These are phyloP conservation scores for Nymphalis c-album DNA, from an alignment of 2,888 invertebrate genomes.

Conservation along the genomic window DNA sequence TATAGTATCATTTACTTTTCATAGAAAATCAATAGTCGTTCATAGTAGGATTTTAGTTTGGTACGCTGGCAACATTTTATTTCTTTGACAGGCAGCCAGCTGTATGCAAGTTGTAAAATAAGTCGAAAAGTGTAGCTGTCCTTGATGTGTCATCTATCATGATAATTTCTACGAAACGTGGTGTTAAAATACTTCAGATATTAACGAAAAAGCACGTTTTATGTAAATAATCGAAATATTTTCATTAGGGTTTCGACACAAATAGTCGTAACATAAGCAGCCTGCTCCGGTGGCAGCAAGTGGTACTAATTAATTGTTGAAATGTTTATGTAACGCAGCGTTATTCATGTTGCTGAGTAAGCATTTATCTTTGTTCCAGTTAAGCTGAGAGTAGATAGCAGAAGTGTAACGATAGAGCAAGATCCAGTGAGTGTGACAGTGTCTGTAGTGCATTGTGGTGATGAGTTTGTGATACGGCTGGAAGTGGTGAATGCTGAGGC, in stretches of 20 bases:
- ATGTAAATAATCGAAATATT: conserved; percentile 5
- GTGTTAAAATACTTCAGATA: conserved; percentile 42
- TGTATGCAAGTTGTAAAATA: conserved; percentile 76
- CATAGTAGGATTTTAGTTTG: conserved; percentile 30
- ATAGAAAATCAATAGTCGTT: conserved; percentile 36
- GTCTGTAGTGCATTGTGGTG: conserved; percentile 47
- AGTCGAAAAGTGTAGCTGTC: conserved; percentile 65
- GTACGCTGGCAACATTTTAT: conserved; percentile 61
- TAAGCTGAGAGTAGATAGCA: conserved; percentile 53
- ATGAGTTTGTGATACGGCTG: conserved; percentile 49
- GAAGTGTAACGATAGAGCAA: conserved; percentile 45
- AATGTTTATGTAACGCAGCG: conserved; percentile 79
- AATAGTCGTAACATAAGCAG: conserved; percentile 27
- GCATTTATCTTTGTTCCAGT: conserved; percentile 75
- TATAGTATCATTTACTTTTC: no score
- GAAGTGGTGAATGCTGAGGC: conserved; percentile 66
- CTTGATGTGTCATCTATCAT: conserved; percentile 79
- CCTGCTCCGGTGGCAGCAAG: conserved; percentile 59
- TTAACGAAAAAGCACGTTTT: conserved; percentile 16
- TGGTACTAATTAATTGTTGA: conserved; percentile 59
- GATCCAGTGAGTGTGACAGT: conserved; percentile 50
- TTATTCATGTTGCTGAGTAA: conserved; percentile 68
- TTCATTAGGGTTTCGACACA: conserved; percentile 6
- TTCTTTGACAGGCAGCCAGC: conserved; percentile 73
- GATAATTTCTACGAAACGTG: conserved; percentile 66